Evolutionary conservation across 2,888 invertebrate species (phyloP), one percentile per base, ranked within the genome.

Genomic region (Hipparchia semele): DNA sequence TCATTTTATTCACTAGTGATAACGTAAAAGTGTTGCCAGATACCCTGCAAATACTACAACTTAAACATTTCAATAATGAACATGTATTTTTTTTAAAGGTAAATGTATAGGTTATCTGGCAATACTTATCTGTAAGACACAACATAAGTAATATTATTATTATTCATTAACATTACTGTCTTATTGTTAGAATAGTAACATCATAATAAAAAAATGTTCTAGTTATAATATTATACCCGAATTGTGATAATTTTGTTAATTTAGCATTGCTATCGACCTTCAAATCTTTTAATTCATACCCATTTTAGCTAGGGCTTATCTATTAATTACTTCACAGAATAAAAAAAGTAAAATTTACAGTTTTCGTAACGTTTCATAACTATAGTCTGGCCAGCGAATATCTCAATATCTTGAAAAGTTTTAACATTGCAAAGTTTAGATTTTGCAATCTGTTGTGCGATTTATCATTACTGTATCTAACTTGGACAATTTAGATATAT

Each of bases 221-320:
- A 88, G 86, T 23, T 23, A 23, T 23, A 23, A 23, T 73, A 80
- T 79, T 88, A 88, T 84, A 85, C 83, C 86, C 81, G 84, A 84
- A 87, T 84, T 90, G 90, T 92, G 90, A 90, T 91, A 90, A 88
- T 84, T 86, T 84, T 83, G 79, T 85, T 85, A 77, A 73, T 69
- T 79, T 76, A 78, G 72, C 75, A 73, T 74, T 79, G 67, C 78
- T 77, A 61, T 77, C 54, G 60, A 68, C 54, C 67, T 51, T 71
- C 62, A 60, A 73, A 73, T 70, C 23, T 56, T 51, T 68, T 65
- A 67, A 70, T 59, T 73, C 66, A 61, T 68, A 46, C 59, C 49
- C 66, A 68, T 70, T 69, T 66, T 64, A 61, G 60, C 60, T 68
- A 33, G 8, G 1, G 12, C 13, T 7, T 4, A 7, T 65, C 64